phyloP scores from a whole-genome alignment of 2,888 invertebrate genomes.

The Hyposoter dolosus region DNA sequence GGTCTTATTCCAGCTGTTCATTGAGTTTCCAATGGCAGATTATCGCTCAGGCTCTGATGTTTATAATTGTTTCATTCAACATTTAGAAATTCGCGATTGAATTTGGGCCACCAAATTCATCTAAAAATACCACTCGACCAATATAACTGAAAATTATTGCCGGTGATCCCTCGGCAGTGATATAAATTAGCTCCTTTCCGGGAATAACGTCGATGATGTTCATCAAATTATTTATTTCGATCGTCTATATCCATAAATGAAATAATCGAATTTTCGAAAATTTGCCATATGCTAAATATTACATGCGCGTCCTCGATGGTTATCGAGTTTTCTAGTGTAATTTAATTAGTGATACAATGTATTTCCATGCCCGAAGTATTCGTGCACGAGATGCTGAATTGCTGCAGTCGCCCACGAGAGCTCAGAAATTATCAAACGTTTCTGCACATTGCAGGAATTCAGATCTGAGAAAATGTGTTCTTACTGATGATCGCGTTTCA shows the following conservation, averaged over 20 bases:
- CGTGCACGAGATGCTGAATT: constrained; percentile 28
- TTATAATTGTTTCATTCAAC: no score
- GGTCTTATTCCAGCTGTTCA: no score
- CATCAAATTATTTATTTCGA: constrained; percentile 1
- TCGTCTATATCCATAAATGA: constrained; percentile 1
- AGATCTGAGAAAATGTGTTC: constrained; percentile 73
- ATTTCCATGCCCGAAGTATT: neutral
- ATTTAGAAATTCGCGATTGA: no score
- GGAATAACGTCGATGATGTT: constrained; percentile 9
- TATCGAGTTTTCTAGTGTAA: constrained; percentile 1
- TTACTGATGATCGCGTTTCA: constrained; percentile 50
- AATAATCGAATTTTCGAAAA: constrained; percentile 22
- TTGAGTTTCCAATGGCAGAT: no score
- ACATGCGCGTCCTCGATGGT: neutral
- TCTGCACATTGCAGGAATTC: constrained; percentile 40
- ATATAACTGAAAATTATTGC: neutral
- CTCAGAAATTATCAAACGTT: constrained; percentile 33
- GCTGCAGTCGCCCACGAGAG: neutral
- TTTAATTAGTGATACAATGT: constrained; percentile 5
- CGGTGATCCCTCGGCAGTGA: neutral
- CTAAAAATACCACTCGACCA: neutral
- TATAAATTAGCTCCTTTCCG: neutral
- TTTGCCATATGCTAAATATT: constrained; percentile 12
- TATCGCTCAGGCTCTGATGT: no score
- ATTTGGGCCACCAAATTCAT: neutral